Base-by-base conservation (phyloP, 37 sponge, comb jelly and placozoan species). In the Tethya wilhelma region DNA sequence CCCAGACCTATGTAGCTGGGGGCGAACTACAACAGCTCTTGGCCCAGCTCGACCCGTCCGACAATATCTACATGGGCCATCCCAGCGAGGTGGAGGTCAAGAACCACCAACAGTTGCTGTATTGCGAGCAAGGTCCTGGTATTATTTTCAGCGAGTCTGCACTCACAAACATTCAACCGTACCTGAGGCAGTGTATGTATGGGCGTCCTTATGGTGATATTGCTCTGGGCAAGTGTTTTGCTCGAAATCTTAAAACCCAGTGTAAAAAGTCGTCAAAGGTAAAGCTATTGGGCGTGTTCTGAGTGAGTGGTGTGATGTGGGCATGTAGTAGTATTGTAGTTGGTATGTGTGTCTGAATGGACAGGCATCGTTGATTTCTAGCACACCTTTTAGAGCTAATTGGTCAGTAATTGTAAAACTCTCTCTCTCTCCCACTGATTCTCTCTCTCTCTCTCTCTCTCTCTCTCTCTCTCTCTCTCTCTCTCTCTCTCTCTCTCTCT, bases 21-120 rank as follows among this genome's bases (percentile, higher is more conserved):
- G 53, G 64, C 38, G 40, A 65, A 59, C 44, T 93, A 33, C 65
- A 56, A 32, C 23, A 20, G 1, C 29, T 88, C 25, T 59, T 93
- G 32, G 22, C 12, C 22, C 31, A 37, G 28, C 60, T 89, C 41
- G 71, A 93, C 42, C 74, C 84, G 8, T 19, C 55, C 2, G 65
- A 80, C 42, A 60, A 58, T 32, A 55, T 89, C 44, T 93, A 85
- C 68, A 19, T 93, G 0, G 93, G 93, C n/a, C n/a, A n/a, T n/a
- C n/a, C n/a, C n/a, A n/a, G n/a, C n/a, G n/a, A n/a, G n/a, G n/a
- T n/a, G n/a, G n/a, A n/a, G n/a, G n/a, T n/a, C n/a, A n/a, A n/a
- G n/a, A n/a, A n/a, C n/a, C n/a, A n/a, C n/a, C n/a, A n/a, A n/a
- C n/a, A n/a, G n/a, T n/a, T n/a, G n/a, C n/a, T n/a, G n/a, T n/a